These are phyloP conservation scores for Panonychus citri DNA, from an alignment of 1,140 invertebrate species.

Conservation along the genomic window DNA sequence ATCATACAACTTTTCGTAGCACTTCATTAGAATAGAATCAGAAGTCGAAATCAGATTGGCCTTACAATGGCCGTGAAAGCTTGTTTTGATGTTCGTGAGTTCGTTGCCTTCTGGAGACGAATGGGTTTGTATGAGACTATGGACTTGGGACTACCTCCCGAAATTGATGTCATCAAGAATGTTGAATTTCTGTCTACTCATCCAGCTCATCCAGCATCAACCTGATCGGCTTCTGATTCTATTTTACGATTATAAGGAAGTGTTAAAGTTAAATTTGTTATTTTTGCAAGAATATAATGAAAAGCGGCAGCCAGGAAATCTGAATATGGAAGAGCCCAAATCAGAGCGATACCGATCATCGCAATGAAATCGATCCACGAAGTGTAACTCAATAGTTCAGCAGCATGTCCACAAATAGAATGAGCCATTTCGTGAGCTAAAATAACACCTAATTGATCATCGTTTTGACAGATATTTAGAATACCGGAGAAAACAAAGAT, in stretches of 20 bases:
- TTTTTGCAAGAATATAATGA: constrained; percentile 27
- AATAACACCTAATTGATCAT: constrained; percentile 35
- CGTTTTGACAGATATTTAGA: constrained; percentile 26
- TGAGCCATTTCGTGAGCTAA: constrained; percentile 42
- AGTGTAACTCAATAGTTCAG: constrained; percentile 28
- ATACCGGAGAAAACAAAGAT: constrained; percentile 37
- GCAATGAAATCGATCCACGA: constrained; percentile 28
- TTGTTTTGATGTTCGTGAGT: constrained; percentile 37
- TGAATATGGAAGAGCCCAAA: constrained; percentile 35
- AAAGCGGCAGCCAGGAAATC: constrained; percentile 30
- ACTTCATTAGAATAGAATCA: constrained; percentile 30
- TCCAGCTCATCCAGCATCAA: constrained; percentile 35
- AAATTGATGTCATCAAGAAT: constrained; percentile 10
- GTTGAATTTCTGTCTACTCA: constrained; percentile 36
- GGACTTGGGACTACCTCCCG: constrained; percentile 12
- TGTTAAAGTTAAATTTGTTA: constrained; percentile 25
- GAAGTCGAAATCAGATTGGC: constrained; percentile 41
- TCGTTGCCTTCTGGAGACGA: constrained; percentile 33
- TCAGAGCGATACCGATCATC: constrained; percentile 27
- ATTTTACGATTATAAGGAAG: constrained; percentile 32
- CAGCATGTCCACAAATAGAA: constrained; percentile 26
- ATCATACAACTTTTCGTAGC: constrained; percentile 27
- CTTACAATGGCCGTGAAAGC: constrained; percentile 35
- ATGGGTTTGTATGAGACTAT: constrained; percentile 25
- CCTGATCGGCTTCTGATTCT: constrained; percentile 38